Evolutionary conservation across 2,797 vertebrate genomes (phyloP).

Genomic region (Peromyscus aztecus): DNA sequence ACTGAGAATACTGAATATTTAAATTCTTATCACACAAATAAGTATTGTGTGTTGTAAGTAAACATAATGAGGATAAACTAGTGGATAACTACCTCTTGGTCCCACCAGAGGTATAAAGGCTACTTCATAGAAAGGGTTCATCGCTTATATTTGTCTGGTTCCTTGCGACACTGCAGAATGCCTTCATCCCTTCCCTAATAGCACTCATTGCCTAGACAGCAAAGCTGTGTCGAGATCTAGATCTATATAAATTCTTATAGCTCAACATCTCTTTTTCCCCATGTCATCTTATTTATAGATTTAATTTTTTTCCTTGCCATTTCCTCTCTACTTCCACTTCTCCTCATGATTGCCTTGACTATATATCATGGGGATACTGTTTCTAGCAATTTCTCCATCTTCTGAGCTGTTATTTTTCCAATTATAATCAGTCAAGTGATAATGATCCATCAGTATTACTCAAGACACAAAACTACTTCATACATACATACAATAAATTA

Average conservation of each 20-base stretch:
- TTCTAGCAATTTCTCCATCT: background rate
- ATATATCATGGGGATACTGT: background rate
- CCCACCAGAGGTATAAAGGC: background rate
- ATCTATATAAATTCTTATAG: background rate
- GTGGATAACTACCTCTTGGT: background rate
- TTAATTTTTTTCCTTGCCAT: background rate
- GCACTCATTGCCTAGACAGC: background rate
- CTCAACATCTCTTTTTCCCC: background rate
- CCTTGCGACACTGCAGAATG: background rate
- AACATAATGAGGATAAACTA: background rate
- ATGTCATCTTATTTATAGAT: background rate
- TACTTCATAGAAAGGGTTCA: background rate
- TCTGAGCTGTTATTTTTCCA: background rate
- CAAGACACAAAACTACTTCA: background rate
- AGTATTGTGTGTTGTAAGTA: background rate
- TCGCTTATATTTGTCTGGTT: background rate
- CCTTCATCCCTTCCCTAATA: background rate
- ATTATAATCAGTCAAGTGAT: background rate
- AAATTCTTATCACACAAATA: background rate
- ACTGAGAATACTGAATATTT: constrained; percentile 43
- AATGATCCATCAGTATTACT: background rate
- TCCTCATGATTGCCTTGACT: background rate
- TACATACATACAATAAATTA: background rate
- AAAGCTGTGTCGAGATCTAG: background rate
- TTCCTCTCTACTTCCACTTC: background rate